Evolutionary conservation across 2,113 vertebrate species (phyloP), one percentile per base, ranked within the genome.

Genomic region (Columba janthina): DNA sequence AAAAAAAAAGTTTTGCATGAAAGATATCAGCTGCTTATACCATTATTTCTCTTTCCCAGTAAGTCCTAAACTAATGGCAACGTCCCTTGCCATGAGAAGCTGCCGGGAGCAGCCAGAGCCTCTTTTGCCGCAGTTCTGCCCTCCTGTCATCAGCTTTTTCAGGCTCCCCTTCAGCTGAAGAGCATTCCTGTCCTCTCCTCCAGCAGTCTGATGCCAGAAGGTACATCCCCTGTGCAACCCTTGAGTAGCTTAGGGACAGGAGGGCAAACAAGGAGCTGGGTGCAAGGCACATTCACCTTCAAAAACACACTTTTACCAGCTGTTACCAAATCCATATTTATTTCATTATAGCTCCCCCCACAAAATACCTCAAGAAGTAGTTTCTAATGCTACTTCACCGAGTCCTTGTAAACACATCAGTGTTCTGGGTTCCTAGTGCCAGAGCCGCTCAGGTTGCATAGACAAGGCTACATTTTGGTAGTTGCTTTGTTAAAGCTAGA

Each of bases 51-150:
- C 64, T 66, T 86, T 86, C 25, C n/a, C 26, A 51, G 0, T 10
- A 56, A 67, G 12, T 44, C 32, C 17, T 64, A 46, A 62, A 42
- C 28, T 25, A 65, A 77, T 19, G 40, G 18, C 10, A 46, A 57
- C 0, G 0, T 28, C 34, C 29, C 17, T 34, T 46, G 15, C 26
- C 40, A 54, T 2, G 2, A 66, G 19, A 60, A 7, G n/a, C 44
- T 31, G 25, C 10, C 10, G n/a, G 53, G 28, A 67, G 22, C 40
- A 29, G 5, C 10, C 36, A 64, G 54, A 74, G 10, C 6, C 29
- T 58, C 50, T 54, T 22, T n/a, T 14, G 9, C 36, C 58, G 61
- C 53, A 18, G 36, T 32, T 80, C 13, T 36, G 15, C 26, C 10
- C 24, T 10, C 14, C 18, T 5, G 4, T 29, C 15, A 48, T 6